phyloP scores from a whole-genome alignment of 2,797 vertebrate species.

The Enteromius radiatus region DNA sequence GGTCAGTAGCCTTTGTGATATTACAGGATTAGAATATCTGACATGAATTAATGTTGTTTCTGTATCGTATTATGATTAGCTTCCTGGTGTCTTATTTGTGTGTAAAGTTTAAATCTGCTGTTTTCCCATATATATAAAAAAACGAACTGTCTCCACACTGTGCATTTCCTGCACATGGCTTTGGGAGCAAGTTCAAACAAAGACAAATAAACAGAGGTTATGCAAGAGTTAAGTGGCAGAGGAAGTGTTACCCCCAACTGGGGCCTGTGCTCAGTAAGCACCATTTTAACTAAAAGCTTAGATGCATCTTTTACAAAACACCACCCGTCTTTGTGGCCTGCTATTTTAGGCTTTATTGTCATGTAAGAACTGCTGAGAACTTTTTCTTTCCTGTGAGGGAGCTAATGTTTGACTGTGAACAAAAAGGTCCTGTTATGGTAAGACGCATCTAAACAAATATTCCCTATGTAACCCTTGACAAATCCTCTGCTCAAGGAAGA shows the following conservation, averaged over 20 bases:
- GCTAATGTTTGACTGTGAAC: conserved; percentile 23
- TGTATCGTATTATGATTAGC: background rate
- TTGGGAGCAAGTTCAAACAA: conserved; percentile 51
- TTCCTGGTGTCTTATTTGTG: background rate
- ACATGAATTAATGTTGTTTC: background rate
- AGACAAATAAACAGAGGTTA: conserved; percentile 52
- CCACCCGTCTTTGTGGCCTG: conserved; percentile 22
- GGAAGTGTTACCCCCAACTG: conserved; percentile 36
- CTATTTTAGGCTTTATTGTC: conserved; percentile 39
- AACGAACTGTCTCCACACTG: background rate
- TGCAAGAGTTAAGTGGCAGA: conserved; percentile 52
- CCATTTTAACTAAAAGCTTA: conserved; percentile 41
- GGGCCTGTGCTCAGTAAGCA: conserved; percentile 22
- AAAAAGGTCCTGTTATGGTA: conserved; percentile 31
- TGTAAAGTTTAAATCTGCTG: background rate
- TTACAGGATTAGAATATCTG: background rate
- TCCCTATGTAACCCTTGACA: conserved; percentile 29
- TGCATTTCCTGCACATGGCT: conserved; percentile 38
- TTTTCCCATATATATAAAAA: conserved; percentile 26
- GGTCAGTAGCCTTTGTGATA: background rate
- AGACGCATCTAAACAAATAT: conserved; percentile 44
- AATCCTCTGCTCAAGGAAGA: conserved; percentile 22
- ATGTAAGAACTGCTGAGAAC: conserved; percentile 6
- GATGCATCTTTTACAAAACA: conserved; percentile 36
- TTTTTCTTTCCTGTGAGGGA: conserved; percentile 18